Percentiles rank a stretch among this genome's conserved stretches.
Evolutionary conservation across 2,797 vertebrate genomes (phyloP).

Genomic region (Pampus argenteus): DNA sequence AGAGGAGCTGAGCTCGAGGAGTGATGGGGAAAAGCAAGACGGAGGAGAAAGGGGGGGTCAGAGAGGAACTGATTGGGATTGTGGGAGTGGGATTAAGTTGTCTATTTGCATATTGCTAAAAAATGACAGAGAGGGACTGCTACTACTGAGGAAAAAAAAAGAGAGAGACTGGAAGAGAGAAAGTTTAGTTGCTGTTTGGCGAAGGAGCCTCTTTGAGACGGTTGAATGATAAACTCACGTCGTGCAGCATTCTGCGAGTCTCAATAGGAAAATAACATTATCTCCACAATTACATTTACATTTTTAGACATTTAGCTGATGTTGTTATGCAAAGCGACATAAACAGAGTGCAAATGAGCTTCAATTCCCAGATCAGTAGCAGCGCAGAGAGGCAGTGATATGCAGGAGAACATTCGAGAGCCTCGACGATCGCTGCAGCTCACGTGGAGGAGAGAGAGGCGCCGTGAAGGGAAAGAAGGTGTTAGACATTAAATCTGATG

Average conservation of each 20-base stretch:
- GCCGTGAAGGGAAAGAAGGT: conserved; percentile 13
- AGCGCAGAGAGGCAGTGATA: conserved; percentile 12
- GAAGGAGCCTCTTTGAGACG: conserved; percentile 23
- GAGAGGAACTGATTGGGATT: conserved; percentile 42
- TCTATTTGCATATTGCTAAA: conserved; percentile 52
- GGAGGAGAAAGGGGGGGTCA: conserved; percentile 18
- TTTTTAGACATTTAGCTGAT: conserved; percentile 57
- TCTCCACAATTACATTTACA: conserved; percentile 59
- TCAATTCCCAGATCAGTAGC: conserved; percentile 50
- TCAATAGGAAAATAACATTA: conserved; percentile 57
- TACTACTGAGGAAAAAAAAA: conserved; percentile 19
- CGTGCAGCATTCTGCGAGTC: conserved; percentile 30
- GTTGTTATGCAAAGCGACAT: conserved; percentile 51
- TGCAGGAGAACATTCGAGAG: conserved; percentile 31
- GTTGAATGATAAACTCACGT: conserved; percentile 44
- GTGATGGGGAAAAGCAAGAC: conserved; percentile 7
- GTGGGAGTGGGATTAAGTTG: conserved; percentile 45
- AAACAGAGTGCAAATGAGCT: conserved; percentile 57
- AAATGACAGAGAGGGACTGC: conserved; percentile 22
- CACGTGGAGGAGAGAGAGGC: background rate
- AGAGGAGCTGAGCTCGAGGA: conserved; percentile 11
- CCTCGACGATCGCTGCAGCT: conserved; percentile 2
- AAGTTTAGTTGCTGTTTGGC: conserved; percentile 49
- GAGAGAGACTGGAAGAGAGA: conserved; percentile 16
- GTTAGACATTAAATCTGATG: background rate